Evolutionary conservation across 2,888 invertebrate species (phyloP).

Genomic region (Netelia fuscicornis): DNA sequence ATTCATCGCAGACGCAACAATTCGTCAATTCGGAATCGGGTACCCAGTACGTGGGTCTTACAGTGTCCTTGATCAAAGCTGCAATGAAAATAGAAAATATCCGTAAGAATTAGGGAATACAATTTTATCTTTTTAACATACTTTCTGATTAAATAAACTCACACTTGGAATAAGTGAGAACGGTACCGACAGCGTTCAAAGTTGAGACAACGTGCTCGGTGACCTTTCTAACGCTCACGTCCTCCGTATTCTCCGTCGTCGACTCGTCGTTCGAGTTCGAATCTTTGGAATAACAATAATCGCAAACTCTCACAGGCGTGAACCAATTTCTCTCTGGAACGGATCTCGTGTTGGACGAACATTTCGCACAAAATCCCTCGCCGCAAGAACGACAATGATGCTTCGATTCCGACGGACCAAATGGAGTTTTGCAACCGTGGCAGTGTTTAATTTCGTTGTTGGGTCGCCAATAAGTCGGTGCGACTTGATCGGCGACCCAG

Average conservation of each 20-base stretch:
- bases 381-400: constrained; percentile 93
- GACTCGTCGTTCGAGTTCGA: constrained; percentile 78
- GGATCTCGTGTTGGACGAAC: constrained; percentile 88
- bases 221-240: constrained; percentile 87
- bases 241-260: constrained; percentile 80
- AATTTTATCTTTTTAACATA: constrained; percentile 5
- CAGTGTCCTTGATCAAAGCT: constrained; percentile 91
- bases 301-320: constrained; percentile 90
- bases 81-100: constrained; percentile 59
- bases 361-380: constrained; percentile 91
- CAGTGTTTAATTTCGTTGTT: constrained; percentile 91
- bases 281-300: constrained; percentile 87
- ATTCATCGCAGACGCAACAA: constrained; percentile 88
- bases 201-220: constrained; percentile 91
- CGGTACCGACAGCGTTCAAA: constrained; percentile 89
- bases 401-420: constrained; percentile 87
- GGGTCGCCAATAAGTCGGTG: constrained; percentile 93
- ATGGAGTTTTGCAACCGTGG: constrained; percentile 87
- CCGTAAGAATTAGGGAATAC: constrained; percentile 2
- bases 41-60: constrained; percentile 92
- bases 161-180: constrained; percentile 91
- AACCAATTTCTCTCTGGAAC: constrained; percentile 91
- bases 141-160: constrained; percentile 69
- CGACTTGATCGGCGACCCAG: constrained; percentile 92
- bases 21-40: constrained; percentile 90